Base-by-base conservation (phyloP, 2,113 vertebrate species). In the Crotalus tigris region DNA sequence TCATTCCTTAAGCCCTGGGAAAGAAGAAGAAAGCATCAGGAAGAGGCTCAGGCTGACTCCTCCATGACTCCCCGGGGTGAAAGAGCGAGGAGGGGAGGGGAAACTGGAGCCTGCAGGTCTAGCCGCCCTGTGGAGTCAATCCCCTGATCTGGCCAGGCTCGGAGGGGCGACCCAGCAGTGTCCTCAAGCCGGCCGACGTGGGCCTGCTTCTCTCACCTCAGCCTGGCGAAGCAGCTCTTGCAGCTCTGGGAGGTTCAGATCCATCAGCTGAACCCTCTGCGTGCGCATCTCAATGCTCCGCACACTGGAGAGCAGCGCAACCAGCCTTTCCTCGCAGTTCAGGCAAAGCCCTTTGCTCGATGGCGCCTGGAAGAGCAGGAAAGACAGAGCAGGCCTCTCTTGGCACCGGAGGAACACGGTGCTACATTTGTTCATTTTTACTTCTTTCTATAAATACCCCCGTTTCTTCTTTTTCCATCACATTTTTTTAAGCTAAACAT, bases 231-330 rank as follows among this genome's bases (percentile, higher is more conserved):
- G 97, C 95, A 98, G 97, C 88, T 98, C 97, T 0, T 98, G 97
- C 91, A 99, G 95, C 0, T 97, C 95, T 46, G 97, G 92, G 93
- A 98, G 95, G 85, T 96, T 97, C 94, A 97, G 96, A 55, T 98
- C 98, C 0, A 95, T 94, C 0, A 98, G 97, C 49, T 98, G 98
- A 95, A 98, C 96, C 29, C 96, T 97, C 51, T 98, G 98, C 58
- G 99, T 97, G 51, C 97, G 97, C 96, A 99, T 98, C 96, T 99
- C 98, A 0, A 98, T 97, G n/a, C 99, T 98, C 91, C 99, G 97
- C 53, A 99, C 98, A 95, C 98, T 97, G 94, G 99, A 99, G 11
- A 98, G 97, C 92, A 99, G 98, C 0, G 98, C 98, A 0, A 99
- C 93, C 39, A 99, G 96, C 90, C 97, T 98, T 96, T 99, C 98